Evolutionary conservation across 2,797 vertebrate genomes (phyloP), one percentile per base, ranked within the genome.

Genomic region (Premnoplex brunnescens): DNA sequence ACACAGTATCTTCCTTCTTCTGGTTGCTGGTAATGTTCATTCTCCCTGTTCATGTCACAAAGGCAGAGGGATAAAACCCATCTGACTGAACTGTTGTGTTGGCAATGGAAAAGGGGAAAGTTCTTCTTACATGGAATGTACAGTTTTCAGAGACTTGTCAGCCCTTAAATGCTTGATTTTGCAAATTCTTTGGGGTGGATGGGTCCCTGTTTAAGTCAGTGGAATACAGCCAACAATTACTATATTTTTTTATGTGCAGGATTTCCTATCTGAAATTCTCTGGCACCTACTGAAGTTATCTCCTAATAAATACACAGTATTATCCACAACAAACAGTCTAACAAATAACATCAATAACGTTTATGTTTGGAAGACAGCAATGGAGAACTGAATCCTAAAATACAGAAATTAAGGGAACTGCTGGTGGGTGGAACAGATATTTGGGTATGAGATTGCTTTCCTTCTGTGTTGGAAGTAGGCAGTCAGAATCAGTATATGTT

Each of bases 401-500:
- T 48, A 73, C 44, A 85, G 58, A 87, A 96, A 67, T 88, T 75
- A 86, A 80, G n/a, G 34, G 24, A 93, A 46, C 22, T 86, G 67
- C 59, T 83, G 23, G 64, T 89, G 85, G 52, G 74, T 64, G 83
- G 80, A 26, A 87, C 56, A 91, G 79, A 82, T 88, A 91, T 94
- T 94, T 89, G 85, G 85, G 74, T 91, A 49, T 85, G 66, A 66
- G 54, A 54, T 83, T 63, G 24, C 59, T 88, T 90, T 84, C 74
- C 94, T 59, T 60, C 24, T 0, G 0, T 60, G 34, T 52, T 92
- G 48, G 69, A 93, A 82, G 89, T 81, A 86, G 89, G 76, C 84
- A 91, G 64, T 74, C 41, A 54, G n/a, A 79, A 79, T 88, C 85
- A 60, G 63, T 86, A 56, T 73, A 88, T 82, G 44, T 59, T 84